These are phyloP conservation scores for Iguana delicatissima DNA, from an alignment of 2,797 vertebrate species.

Conservation along the genomic window DNA sequence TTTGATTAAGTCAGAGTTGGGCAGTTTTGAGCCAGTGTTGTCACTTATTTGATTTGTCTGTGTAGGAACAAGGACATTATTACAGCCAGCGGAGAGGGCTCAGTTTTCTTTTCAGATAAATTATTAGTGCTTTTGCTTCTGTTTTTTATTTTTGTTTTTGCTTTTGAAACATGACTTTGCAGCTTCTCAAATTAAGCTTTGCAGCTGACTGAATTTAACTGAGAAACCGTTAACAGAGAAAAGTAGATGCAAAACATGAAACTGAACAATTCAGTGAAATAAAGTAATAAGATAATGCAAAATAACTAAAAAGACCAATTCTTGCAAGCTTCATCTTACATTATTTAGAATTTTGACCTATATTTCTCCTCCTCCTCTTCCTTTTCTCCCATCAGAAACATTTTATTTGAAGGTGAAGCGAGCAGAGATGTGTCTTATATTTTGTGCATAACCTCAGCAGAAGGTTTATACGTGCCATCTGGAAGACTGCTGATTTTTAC, in stretches of 20 bases:
- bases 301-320: conserved; percentile 41
- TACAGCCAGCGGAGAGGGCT: conserved; percentile 23
- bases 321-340: conserved; percentile 53
- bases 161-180: conserved; percentile 38
- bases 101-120: conserved; percentile 54
- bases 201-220: conserved; percentile 47
- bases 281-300: conserved; percentile 38
- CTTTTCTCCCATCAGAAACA: conserved; percentile 63
- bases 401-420: conserved; percentile 60
- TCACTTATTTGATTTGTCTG: conserved; percentile 11
- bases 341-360: conserved; percentile 62
- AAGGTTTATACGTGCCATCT: conserved; percentile 81
- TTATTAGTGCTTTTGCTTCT: conserved; percentile 48
- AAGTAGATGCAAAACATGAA: conserved; percentile 59
- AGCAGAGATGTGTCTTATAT: conserved; percentile 72
- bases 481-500: conserved; percentile 72
- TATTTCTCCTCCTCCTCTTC: conserved; percentile 41
- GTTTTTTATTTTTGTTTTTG: too few relatives aligned
- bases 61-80: conserved; percentile 17
- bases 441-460: conserved; percentile 77
- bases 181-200: conserved; percentile 48
- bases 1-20: conserved; percentile 63
- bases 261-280: conserved; percentile 62
- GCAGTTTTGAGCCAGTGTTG: conserved; percentile 11
- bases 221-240: conserved; percentile 53